Evolutionary conservation across 2,797 vertebrate genomes (phyloP).

Genomic region (Dryobates pubescens): DNA sequence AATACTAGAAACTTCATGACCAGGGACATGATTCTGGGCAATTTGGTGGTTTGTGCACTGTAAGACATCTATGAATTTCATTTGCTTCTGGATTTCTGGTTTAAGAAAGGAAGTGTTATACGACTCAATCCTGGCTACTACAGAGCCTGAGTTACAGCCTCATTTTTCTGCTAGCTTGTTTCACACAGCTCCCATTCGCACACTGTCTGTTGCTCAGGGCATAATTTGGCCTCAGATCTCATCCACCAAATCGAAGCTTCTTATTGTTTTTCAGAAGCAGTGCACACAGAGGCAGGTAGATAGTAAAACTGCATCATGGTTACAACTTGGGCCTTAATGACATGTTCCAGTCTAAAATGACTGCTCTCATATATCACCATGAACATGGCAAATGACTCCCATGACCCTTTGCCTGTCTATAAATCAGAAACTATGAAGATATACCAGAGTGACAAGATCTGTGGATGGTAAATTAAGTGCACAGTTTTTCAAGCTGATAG

Average conservation of each 20-base stretch:
- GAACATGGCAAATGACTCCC: slow-evolving; percentile 53
- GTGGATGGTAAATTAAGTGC: slow-evolving; percentile 64
- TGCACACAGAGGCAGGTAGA: background rate
- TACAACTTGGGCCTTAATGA: slow-evolving; percentile 42
- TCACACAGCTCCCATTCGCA: background rate
- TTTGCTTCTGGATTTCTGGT: background rate
- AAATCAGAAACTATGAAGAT: slow-evolving; percentile 72
- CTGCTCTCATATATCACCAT: slow-evolving; percentile 15
- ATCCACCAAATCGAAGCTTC: background rate
- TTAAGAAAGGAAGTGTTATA: background rate
- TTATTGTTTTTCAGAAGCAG: background rate
- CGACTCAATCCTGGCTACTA: background rate
- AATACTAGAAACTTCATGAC: background rate
- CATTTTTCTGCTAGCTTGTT: slow-evolving; percentile 1
- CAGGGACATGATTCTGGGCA: background rate
- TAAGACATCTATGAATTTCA: background rate
- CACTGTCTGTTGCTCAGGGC: background rate
- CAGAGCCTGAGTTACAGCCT: background rate
- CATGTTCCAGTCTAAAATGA: slow-evolving; percentile 22
- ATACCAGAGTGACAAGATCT: slow-evolving; percentile 40
- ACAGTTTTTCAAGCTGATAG: slow-evolving; percentile 53
- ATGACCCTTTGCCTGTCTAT: slow-evolving; percentile 65
- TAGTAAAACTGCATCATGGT: slow-evolving; percentile 15
- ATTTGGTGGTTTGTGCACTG: background rate
- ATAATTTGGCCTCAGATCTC: background rate